A percentile compares a stretch with the other conserved stretches of the same genome.
Conservation (phyloP, 2,797 vertebrate species). For the Coregonus sp. region DNA sequence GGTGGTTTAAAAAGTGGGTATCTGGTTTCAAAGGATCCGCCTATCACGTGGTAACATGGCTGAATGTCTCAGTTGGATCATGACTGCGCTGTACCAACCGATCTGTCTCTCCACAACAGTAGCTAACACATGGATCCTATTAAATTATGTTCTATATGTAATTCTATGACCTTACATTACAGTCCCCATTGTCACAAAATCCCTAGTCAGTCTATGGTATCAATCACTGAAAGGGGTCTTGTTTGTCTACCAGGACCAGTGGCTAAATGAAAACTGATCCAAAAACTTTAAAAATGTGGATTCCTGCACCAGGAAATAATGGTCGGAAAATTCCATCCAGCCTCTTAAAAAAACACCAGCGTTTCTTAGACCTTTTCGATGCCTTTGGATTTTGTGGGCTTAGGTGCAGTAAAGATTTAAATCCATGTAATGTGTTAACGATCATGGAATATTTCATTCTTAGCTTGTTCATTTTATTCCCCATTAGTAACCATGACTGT, state of each 20-base stretch:
- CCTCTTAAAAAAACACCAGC: constrained; percentile 16
- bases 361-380: constrained; percentile 34
- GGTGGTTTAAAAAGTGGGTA: too few relatives aligned
- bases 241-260: constrained; percentile 61
- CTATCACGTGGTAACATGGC: too few relatives aligned
- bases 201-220: constrained; percentile 30
- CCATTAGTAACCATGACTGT: constrained; percentile 72
- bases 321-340: constrained; percentile 48
- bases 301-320: constrained; percentile 69
- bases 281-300: constrained; percentile 59
- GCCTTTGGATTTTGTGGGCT: constrained; percentile 37
- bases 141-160: too few relatives aligned
- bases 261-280: constrained; percentile 57
- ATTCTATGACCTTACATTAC: not conserved
- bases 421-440: constrained; percentile 52
- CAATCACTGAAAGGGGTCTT: constrained; percentile 61
- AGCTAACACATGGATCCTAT: constrained; percentile 22
- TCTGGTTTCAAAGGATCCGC: too few relatives aligned
- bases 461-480: constrained; percentile 67
- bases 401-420: constrained; percentile 58
- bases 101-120: constrained; percentile 3
- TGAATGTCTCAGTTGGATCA: not conserved
- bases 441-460: constrained; percentile 62
- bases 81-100: not conserved
- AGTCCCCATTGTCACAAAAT: not conserved